Base-by-base conservation (phyloP, 2,113 vertebrate genomes). In the Thinocorus orbignyianus region DNA sequence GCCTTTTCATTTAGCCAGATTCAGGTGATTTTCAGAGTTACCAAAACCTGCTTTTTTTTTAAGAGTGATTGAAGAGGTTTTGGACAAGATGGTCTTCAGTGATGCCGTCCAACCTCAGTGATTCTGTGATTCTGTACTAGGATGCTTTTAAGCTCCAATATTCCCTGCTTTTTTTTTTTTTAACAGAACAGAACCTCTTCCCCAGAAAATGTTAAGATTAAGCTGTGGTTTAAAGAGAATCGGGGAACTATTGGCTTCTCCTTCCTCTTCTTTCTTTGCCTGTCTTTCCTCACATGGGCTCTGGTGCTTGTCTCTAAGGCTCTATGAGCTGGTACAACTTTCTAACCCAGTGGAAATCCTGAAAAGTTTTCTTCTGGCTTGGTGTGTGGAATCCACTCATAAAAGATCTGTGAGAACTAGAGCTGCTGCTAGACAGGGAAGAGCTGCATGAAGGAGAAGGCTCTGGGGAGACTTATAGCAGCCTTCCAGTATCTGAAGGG, bases 31-130 rank as follows among this genome's bases (percentile, higher is more conserved):
- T 83, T 88, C 41, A 33, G 42, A 58, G 16, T 41, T 86, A 14
- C 23, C 28, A 68, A 73, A 78, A 71, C 0, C 3, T n/a, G 6
- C 16, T 8, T 0, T 33, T 61, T 73, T 88, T 24, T 46, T 0
- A 86, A 35, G 13, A 86, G 55, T 44, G 23, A 17, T 61, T 42
- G 6, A 60, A 23, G 23, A 19, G 8, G 1, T 33, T 6, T 54
- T 66, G 55, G 31, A 48, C 42, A 86, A 65, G 46, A 28, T 14
- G 37, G 1, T 44, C 37, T 86, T 70, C 35, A 55, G n/a, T 0
- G 1, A 5, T 68, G 30, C 35, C 39, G 71, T 71, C 20, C 31
- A 78, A 17, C 25, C 4, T 73, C 37, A 23, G 16, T 24, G 30
- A 31, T 83, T 69, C 48, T 70, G 10, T 62, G 17, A 13, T 44